Conservation (phyloP, 35 echinoderm and acorn worm genomes). For the Apostichopus parvimensis region DNA sequence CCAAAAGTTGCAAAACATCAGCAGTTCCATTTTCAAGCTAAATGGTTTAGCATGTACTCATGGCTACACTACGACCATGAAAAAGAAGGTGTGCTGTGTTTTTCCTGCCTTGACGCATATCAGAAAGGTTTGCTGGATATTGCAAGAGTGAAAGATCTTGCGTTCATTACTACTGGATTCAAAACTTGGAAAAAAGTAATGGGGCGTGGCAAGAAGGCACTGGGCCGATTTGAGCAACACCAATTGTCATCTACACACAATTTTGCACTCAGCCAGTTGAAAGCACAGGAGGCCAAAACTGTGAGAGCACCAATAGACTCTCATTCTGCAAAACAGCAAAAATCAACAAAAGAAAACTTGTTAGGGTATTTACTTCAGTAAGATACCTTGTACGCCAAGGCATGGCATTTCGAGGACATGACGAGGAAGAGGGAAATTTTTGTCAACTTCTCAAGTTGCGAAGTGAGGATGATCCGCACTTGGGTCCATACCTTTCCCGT, state of each 20-base stretch:
- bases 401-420: slow-evolving; percentile 3
- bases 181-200: slow-evolving; percentile 66
- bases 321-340: not conserved
- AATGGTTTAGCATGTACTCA: not conserved
- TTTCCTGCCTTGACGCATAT: not conserved
- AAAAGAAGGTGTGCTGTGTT: not conserved
- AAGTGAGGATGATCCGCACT: not conserved
- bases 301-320: slow-evolving; percentile 10
- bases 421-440: slow-evolving; percentile 29
- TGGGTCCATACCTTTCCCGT: not conserved
- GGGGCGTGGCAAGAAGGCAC: not conserved
- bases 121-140: not conserved
- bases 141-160: slow-evolving; percentile 9
- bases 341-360: not conserved
- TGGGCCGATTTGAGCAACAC: slow-evolving; percentile 36
- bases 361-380: slow-evolving; percentile 35
- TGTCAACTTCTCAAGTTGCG: not conserved
- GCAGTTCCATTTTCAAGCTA: not conserved
- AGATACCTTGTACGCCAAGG: slow-evolving; percentile 48
- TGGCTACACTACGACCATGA: not conserved
- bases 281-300: not conserved
- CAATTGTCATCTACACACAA: slow-evolving; percentile 25
- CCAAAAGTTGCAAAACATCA: slow-evolving; percentile 12
- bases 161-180: slow-evolving; percentile 58
- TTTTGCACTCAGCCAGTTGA: not conserved